phyloP scores from a whole-genome alignment of 2,113 vertebrate species.

The Elephas maximus region DNA sequence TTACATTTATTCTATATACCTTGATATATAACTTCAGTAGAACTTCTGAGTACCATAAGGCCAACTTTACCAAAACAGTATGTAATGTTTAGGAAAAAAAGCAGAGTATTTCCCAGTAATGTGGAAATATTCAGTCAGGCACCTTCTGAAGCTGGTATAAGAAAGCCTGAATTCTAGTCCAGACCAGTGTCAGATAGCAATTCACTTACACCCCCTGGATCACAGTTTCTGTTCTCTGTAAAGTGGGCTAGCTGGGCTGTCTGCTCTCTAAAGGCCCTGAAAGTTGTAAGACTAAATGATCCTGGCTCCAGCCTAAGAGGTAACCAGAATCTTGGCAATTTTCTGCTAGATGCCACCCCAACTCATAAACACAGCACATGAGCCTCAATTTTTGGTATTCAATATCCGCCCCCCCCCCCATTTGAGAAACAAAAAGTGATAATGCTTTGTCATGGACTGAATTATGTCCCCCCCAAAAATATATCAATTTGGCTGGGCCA shows the following conservation, averaged over 20 bases:
- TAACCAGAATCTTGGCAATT: neutral
- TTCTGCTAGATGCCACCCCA: neutral
- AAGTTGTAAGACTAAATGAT: neutral
- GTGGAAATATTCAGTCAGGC: neutral
- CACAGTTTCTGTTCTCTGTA: neutral
- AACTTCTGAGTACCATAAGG: constrained; percentile 4
- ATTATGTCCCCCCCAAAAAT: no score
- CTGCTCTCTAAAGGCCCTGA: neutral
- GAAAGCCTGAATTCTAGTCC: neutral
- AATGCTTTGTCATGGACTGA: neutral
- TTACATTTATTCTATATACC: neutral
- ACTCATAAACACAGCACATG: neutral
- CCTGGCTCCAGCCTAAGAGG: neutral
- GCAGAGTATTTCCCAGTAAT: neutral
- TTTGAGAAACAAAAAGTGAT: constrained; percentile 27
- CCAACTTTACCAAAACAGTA: constrained; percentile 43
- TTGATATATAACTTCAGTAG: neutral
- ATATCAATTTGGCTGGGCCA: no score
- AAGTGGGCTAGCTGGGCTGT: neutral
- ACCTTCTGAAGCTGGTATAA: neutral
- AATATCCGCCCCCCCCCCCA: neutral
- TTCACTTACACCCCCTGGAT: neutral
- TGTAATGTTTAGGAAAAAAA: neutral
- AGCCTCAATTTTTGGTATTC: neutral
- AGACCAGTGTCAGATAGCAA: neutral